phyloP scores from a whole-genome alignment of 1,140 invertebrate species.

The Charaxes varanes region DNA sequence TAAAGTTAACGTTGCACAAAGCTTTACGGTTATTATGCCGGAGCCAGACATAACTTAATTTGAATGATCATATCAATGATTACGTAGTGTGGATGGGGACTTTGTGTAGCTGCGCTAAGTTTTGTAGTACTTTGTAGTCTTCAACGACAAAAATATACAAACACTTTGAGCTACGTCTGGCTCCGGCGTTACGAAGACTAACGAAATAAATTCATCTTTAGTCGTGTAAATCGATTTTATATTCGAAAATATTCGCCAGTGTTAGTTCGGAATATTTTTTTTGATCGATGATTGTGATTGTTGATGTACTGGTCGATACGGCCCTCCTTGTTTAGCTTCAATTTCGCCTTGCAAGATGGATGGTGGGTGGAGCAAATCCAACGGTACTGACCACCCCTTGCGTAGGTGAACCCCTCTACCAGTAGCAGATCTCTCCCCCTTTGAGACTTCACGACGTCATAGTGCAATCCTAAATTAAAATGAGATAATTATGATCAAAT shows the following conservation, averaged over 20 bases:
- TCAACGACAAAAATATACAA: too few species aligned
- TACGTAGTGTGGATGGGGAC: too few species aligned
- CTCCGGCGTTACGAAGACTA: too few species aligned
- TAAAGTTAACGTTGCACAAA: too few species aligned
- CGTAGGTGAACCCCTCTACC: conserved; percentile 35
- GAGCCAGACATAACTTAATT: too few species aligned
- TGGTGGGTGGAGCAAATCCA: conserved; percentile 39
- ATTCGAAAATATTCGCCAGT: conserved; percentile 11
- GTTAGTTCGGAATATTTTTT: conserved; percentile 20
- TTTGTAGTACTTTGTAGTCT: too few species aligned
- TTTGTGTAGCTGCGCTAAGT: too few species aligned
- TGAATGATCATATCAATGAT: too few species aligned
- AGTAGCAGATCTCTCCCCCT: conserved; percentile 35
- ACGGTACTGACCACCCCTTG: conserved; percentile 16
- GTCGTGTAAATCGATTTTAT: too few species aligned
- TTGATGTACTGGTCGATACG: conserved; percentile 18
- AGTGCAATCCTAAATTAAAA: conserved; percentile 20
- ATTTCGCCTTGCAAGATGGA: conserved; percentile 31
- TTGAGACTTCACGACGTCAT: conserved; percentile 33
- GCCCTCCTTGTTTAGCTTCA: conserved; percentile 20
- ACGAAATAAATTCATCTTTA: too few species aligned
- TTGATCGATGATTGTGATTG: conserved; percentile 31
- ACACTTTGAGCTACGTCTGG: too few species aligned
- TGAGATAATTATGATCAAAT: not conserved
- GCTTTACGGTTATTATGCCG: too few species aligned